Base-by-base conservation (phyloP, 2,888 invertebrate species). In the Trichogramma evanescens region DNA sequence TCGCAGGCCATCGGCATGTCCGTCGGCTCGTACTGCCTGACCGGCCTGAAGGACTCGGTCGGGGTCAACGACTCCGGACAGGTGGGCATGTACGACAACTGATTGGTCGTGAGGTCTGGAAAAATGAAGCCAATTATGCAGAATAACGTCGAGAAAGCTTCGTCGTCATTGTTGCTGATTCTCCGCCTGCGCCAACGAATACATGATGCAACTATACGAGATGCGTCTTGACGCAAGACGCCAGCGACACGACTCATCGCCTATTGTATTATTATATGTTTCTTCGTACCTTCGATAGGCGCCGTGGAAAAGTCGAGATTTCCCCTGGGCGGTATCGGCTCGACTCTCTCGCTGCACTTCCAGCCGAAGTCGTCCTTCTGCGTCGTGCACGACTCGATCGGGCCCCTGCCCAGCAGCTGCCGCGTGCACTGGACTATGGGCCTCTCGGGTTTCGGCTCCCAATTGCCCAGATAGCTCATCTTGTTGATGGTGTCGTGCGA, bases 351-450 rank as follows among this genome's bases (percentile, higher is more conserved):
- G 1, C 60, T 38, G 48, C 50, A 66, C 62, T 74, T 77, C 77
- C 77, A 77, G 3, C 68, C 85, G 70, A 81, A 89, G 79, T 89
- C 89, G 72, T 87, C 87, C 48, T 87, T 86, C 66, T 87, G 85
- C 0, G 89, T 89, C 3, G 89, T 89, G 63, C 86, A 77, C 65
- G 84, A 84, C 76, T 88, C 86, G 81, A 89, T 85, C n/a, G 88
- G 87, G 26, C 82, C 83, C 65, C 83, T 83, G 57, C 74, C 75
- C 4, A 75, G 63, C 67, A 69, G 68, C 54, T 72, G 68, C 54
- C 71, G 69, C 4, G 60, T 59, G 50, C 70, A 71, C 10, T 76
- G 73, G 7, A 60, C 62, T 6, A 73, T 72, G 9, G 66, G 63
- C 9, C 59, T 44, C 48, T 71, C 71, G 4, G 69, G 70, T 50